Evolutionary conservation across 1,140 invertebrate species (phyloP).

Genomic region (Bactericera cockerelli): DNA sequence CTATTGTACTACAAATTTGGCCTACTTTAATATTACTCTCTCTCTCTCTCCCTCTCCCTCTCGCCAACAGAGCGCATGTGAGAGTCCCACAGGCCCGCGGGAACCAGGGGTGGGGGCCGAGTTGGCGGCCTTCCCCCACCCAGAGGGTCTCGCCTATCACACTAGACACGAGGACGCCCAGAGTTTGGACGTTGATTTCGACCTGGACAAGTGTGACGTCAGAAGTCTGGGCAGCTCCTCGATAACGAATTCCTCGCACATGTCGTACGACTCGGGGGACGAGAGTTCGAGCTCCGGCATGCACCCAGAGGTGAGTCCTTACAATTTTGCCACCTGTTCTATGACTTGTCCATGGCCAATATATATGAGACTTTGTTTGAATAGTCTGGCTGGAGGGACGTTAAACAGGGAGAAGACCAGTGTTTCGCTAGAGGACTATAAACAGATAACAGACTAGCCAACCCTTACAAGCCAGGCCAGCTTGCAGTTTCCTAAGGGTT

Average conservation of each 20-base stretch:
- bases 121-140: constrained; percentile 24
- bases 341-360: too few relatives aligned
- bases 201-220: constrained; percentile 24
- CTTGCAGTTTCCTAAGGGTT: too few relatives aligned
- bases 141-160: background rate
- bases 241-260: constrained; percentile 21
- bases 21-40: too few relatives aligned
- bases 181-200: constrained; percentile 21
- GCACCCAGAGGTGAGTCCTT: constrained; percentile 18
- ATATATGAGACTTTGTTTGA: too few relatives aligned
- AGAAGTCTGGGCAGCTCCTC: constrained; percentile 24
- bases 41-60: too few relatives aligned
- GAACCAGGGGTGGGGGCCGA: constrained; percentile 86
- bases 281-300: constrained; percentile 22
- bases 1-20: too few relatives aligned
- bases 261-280: constrained; percentile 20
- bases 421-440: too few relatives aligned
- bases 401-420: too few relatives aligned
- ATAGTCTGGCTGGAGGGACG: too few relatives aligned
- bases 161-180: constrained; percentile 9
- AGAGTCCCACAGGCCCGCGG: constrained; percentile 40
- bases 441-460: too few relatives aligned
- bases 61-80: constrained; percentile 18
- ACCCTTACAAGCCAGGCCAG: too few relatives aligned
- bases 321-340: too few relatives aligned